phyloP scores from a whole-genome alignment of 2,797 vertebrate species.

The Smutsia temminckii region DNA sequence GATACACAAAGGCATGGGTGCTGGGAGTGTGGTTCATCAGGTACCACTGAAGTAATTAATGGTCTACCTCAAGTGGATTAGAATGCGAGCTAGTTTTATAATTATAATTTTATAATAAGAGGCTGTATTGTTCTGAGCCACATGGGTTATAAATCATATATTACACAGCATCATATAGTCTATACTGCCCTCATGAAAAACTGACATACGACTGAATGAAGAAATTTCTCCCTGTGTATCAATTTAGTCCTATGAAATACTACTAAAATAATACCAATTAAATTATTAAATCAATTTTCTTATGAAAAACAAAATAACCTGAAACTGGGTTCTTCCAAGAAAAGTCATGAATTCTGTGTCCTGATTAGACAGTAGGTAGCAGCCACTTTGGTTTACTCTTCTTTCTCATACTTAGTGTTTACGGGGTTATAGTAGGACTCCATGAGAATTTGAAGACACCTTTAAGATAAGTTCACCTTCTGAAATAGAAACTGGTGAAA shows the following conservation, averaged over 20 bases:
- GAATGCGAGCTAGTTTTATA: neutral
- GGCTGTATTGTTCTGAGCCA: neutral
- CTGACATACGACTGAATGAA: neutral
- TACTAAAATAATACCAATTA: neutral
- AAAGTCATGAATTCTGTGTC: neutral
- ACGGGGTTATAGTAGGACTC: neutral
- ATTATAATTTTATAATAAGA: neutral
- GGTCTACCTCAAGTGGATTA: neutral
- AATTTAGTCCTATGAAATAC: neutral
- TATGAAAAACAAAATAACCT: neutral
- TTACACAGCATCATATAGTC: neutral
- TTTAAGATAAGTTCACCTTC: neutral
- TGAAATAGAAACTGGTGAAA: neutral
- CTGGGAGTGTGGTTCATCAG: neutral
- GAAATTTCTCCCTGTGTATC: neutral
- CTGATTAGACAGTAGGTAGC: neutral
- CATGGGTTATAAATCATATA: neutral
- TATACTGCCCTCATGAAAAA: neutral
- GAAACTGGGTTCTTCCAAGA: neutral
- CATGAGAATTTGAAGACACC: neutral
- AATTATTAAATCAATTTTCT: conserved; percentile 17
- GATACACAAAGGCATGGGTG: neutral
- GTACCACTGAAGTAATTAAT: neutral
- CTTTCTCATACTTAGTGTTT: neutral
- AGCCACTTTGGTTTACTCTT: neutral